phyloP scores from a whole-genome alignment of 2,888 invertebrate genomes.

The Timandra comae region DNA sequence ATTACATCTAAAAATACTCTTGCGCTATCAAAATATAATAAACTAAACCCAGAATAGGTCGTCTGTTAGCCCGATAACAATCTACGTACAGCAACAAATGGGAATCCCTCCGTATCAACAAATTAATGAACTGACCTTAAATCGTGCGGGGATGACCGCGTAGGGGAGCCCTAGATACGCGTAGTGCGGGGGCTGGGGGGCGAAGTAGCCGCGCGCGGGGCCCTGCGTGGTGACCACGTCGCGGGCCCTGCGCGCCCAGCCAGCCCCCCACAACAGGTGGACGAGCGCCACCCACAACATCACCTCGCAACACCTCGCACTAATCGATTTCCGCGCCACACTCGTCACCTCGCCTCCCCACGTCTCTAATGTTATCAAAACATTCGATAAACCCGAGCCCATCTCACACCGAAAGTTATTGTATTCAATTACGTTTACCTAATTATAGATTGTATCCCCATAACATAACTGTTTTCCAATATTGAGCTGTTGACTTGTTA shows the following conservation, averaged over 20 bases:
- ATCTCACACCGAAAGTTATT: constrained; percentile 10
- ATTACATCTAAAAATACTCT: too few relatives aligned
- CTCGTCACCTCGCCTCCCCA: background rate
- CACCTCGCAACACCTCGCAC: background rate
- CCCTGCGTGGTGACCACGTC: constrained; percentile 54
- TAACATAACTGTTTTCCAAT: too few relatives aligned
- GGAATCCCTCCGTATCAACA: constrained; percentile 33
- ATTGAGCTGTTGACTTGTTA: too few relatives aligned
- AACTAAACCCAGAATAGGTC: too few relatives aligned
- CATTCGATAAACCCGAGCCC: constrained; percentile 3
- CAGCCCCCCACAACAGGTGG: constrained; percentile 13
- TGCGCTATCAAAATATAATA: too few relatives aligned
- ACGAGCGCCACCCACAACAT: constrained; percentile 5
- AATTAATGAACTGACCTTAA: constrained; percentile 52
- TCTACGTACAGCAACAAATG: constrained; percentile 30
- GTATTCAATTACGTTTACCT: constrained; percentile 8
- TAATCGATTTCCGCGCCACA: constrained; percentile 1
- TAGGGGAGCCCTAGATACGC: constrained; percentile 63
- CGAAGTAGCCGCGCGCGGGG: constrained; percentile 51
- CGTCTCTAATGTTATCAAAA: constrained; percentile 5
- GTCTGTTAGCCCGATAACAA: constrained; percentile 24
- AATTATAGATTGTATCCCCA: too few relatives aligned
- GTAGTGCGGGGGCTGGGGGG: constrained; percentile 44
- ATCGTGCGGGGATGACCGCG: constrained; percentile 51
- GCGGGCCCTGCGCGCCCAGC: constrained; percentile 12